Percentiles rank a stretch among this genome's conserved stretches.
phyloP scores from a whole-genome alignment of 2,113 vertebrate genomes.

The Phaethon lepturus region DNA sequence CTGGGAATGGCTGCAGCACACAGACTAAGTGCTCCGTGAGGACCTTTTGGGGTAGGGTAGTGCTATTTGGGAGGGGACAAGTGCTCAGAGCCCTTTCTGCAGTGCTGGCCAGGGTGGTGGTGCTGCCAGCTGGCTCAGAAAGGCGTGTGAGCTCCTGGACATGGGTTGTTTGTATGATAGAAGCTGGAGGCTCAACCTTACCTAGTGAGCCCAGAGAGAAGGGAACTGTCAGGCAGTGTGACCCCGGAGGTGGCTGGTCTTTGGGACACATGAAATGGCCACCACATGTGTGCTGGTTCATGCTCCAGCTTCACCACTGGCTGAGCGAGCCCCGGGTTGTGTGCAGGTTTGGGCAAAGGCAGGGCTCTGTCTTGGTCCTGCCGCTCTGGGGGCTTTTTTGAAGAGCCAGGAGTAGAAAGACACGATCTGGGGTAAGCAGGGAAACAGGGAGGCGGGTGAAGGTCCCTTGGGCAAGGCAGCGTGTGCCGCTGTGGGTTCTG shows the following conservation, averaged over 20 bases:
- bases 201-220: not conserved
- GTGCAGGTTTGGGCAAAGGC: not conserved
- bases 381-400: not conserved
- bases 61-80: not conserved
- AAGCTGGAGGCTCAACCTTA: not conserved
- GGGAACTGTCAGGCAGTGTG: fast-evolving
- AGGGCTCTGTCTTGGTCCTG: not conserved
- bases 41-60: not conserved
- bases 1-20: not conserved
- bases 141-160: not conserved
- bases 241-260: fast-evolving
- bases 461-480: not conserved
- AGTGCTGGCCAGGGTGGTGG: not conserved
- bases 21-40: fast-evolving
- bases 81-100: fast-evolving
- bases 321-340: not conserved
- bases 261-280: fast-evolving
- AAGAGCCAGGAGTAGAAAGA: not conserved
- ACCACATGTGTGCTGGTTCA: fast-evolving
- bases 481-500: not conserved
- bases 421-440: fast-evolving
- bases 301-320: not conserved
- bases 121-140: not conserved
- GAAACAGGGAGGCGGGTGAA: not conserved
- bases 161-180: not conserved